These are phyloP conservation scores for Arctia plantaginis DNA, from an alignment of 2,888 invertebrate species.

Conservation along the genomic window DNA sequence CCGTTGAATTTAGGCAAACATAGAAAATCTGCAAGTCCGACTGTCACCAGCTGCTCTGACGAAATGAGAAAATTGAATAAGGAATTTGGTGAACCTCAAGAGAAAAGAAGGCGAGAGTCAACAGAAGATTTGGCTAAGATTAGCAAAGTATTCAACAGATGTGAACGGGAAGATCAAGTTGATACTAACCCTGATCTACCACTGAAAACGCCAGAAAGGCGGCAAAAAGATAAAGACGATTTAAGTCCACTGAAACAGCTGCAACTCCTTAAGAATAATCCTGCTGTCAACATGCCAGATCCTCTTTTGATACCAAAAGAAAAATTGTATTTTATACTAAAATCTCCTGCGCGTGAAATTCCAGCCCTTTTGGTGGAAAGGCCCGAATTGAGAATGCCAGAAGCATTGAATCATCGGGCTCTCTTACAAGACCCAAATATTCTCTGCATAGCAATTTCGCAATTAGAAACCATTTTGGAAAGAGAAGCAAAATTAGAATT, in stretches of 20 bases:
- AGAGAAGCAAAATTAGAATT: slow-evolving; percentile 74
- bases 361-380: slow-evolving; percentile 90
- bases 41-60: slow-evolving; percentile 91
- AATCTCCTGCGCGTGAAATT: slow-evolving; percentile 91
- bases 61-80: slow-evolving; percentile 88
- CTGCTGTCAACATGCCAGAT: slow-evolving; percentile 91
- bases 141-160: slow-evolving; percentile 75
- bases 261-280: slow-evolving; percentile 88
- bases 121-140: slow-evolving; percentile 75
- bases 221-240: slow-evolving; percentile 73
- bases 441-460: slow-evolving; percentile 91
- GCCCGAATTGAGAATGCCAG: slow-evolving; percentile 91
- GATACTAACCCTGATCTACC: slow-evolving; percentile 38
- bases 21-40: slow-evolving; percentile 89
- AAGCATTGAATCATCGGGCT: slow-evolving; percentile 90
- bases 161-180: slow-evolving; percentile 61
- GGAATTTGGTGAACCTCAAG: slow-evolving; percentile 82
- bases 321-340: slow-evolving; percentile 89
- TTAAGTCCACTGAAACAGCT: slow-evolving; percentile 89
- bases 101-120: slow-evolving; percentile 75
- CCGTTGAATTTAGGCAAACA: slow-evolving; percentile 90
- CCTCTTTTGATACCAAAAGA: slow-evolving; percentile 93
- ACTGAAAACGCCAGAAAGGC: slow-evolving; percentile 66
- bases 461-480: slow-evolving; percentile 89
- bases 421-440: slow-evolving; percentile 92